These are phyloP conservation scores for Diadema setosum DNA, from an alignment of 35 echinoderm and acorn worm species.

Conservation along the genomic window DNA sequence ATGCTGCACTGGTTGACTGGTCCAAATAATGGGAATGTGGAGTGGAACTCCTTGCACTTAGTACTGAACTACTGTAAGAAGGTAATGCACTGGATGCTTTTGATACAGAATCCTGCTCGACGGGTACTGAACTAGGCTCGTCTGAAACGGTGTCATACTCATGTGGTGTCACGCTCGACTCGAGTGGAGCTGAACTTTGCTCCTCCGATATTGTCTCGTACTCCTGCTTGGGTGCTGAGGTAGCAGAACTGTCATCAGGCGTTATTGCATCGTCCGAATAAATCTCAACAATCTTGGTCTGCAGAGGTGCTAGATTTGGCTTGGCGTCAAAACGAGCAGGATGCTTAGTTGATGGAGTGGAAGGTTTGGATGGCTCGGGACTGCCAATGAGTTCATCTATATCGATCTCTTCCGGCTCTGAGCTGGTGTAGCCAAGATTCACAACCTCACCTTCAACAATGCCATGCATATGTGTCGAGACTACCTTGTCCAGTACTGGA, in stretches of 20 bases:
- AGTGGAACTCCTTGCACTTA: too few relatives aligned
- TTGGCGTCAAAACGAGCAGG: not conserved
- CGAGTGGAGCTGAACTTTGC: too few relatives aligned
- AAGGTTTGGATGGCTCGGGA: not conserved
- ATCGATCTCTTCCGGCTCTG: constrained; percentile 2
- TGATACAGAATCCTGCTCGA: not conserved
- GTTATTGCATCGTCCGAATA: not conserved
- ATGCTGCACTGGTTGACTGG: not conserved
- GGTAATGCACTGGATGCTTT: not conserved
- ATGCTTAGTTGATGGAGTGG: not conserved
- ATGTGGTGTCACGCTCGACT: too few relatives aligned
- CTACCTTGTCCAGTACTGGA: not conserved
- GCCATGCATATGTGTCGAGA: not conserved
- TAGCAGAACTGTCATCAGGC: not conserved
- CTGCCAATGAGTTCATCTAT: constrained; percentile 17
- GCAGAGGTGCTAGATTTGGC: not conserved
- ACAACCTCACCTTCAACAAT: not conserved
- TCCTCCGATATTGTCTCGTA: too few relatives aligned
- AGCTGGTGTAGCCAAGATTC: not conserved
- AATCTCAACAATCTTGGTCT: not conserved
- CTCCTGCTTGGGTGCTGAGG: too few relatives aligned
- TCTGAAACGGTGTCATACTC: not conserved
- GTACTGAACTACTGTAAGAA: not conserved
- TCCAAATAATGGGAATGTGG: not conserved
- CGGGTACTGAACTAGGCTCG: not conserved